Evolutionary conservation across 2,797 vertebrate genomes (phyloP).

Genomic region (Enteromius anoplus): DNA sequence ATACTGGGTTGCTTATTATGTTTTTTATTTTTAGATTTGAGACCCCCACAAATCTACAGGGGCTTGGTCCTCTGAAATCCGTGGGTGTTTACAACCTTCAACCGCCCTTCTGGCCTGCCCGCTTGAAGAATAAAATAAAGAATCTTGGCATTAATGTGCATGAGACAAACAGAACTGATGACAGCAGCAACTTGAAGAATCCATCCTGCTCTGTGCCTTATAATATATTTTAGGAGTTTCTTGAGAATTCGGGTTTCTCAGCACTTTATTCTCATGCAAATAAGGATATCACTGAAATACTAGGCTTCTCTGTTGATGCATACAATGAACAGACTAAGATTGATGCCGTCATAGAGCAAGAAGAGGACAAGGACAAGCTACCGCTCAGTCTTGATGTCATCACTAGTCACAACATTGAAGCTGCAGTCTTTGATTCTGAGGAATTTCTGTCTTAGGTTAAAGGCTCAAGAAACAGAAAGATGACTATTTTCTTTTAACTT

Average conservation of each 20-base stretch:
- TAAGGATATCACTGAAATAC: background rate
- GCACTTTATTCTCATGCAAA: background rate
- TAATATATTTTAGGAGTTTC: background rate
- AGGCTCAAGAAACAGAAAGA: background rate
- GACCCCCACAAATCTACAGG: conserved; percentile 3
- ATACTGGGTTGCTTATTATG: background rate
- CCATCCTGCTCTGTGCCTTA: background rate
- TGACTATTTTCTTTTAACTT: background rate
- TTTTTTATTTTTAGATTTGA: conserved; percentile 11
- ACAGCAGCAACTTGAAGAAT: conserved; percentile 1
- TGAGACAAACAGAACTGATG: conserved; percentile 13
- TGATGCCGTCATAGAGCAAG: background rate
- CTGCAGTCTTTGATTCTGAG: conserved; percentile 8
- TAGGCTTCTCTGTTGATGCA: background rate
- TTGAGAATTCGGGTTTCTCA: background rate
- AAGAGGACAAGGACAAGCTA: background rate
- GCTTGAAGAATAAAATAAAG: background rate
- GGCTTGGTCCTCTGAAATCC: background rate
- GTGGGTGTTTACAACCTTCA: conserved; percentile 3
- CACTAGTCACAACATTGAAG: background rate
- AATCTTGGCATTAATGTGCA: background rate
- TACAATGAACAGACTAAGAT: background rate
- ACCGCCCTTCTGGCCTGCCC: background rate
- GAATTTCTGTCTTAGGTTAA: background rate
- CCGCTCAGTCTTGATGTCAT: background rate